Evolutionary conservation across 2,113 vertebrate species (phyloP), one percentile per base, ranked within the genome.

Genomic region (Asarcornis scutulata): DNA sequence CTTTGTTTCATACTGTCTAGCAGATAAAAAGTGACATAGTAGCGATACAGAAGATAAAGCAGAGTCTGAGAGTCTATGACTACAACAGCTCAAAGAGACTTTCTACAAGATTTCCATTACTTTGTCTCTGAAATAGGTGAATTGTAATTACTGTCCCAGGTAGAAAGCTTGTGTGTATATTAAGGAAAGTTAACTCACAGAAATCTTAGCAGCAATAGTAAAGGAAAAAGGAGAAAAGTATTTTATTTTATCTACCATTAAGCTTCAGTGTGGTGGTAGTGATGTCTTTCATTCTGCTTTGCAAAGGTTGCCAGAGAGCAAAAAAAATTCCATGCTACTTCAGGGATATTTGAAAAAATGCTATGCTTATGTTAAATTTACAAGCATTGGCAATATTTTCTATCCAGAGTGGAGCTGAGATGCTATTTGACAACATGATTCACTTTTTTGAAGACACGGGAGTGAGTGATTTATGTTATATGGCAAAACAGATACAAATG

Each of bases 221-320:
- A 46, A 86, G 9, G 63, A 48, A 44, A 71, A 82, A 75, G 29
- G 32, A 91, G 23, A 68, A 13, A 4, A 26, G 12, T 58, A 50
- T 80, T 89, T 83, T n/a, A 63, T 59, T 86, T 80, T 13, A 53
- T 29, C n/a, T 77, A 81, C 63, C 21, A 13, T 73, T 66, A 48
- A 55, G 25, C 27, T 86, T 72, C 36, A 2, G 1, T 0, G 0
- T 52, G 53, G 9, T 3, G 44, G 60, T 38, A 69, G 34, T 53
- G 76, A 38, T 1, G 2, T 26, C 36, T 80, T 90, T 69, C 26
- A 67, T 50, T 91, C 64, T 78, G 26, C 69, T 82, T 82, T 2
- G 3, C 53, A 55, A 71, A 81, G 68, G 81, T 25, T 17, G 17
- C 34, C 72, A 64, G 38, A 44, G 11, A 86, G 20, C 1, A 1